phyloP scores from a whole-genome alignment of 2,888 invertebrate species.

The Clostera curtula region DNA sequence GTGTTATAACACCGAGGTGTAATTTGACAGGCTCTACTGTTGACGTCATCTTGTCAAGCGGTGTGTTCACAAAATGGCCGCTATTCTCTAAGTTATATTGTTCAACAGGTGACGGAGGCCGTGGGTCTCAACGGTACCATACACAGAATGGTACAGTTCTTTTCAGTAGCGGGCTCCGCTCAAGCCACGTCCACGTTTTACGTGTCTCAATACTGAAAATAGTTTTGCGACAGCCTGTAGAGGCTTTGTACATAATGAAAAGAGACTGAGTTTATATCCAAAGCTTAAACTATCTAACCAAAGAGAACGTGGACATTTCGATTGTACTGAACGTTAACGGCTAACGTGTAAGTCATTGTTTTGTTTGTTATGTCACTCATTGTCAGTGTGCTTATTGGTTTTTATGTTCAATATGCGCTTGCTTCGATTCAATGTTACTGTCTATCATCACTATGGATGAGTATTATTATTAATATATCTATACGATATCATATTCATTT shows the following conservation, averaged over 20 bases:
- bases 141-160: conserved; percentile 78
- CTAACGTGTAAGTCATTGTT: conserved; percentile 71
- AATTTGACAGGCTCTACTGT: conserved; percentile 13
- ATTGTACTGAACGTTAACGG: conserved; percentile 63
- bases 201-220: conserved; percentile 75
- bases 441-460: conserved; percentile 12
- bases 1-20: too few relatives aligned
- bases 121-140: conserved; percentile 77
- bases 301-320: conserved; percentile 66
- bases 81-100: conserved; percentile 66
- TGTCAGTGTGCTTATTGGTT: conserved; percentile 70
- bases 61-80: conserved; percentile 43
- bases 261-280: conserved; percentile 69
- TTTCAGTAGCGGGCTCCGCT: conserved; percentile 76
- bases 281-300: conserved; percentile 56
- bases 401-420: conserved; percentile 54
- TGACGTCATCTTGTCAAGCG: conserved; percentile 26
- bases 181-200: conserved; percentile 78
- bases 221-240: conserved; percentile 42
- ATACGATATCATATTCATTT: conserved; percentile 12
- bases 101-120: conserved; percentile 77
- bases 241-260: conserved; percentile 67
- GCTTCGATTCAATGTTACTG: conserved; percentile 49
- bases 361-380: conserved; percentile 73
- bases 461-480: conserved; percentile 15